Conservation (phyloP, 2,888 invertebrate species). For the Willowsia nigromaculata region DNA sequence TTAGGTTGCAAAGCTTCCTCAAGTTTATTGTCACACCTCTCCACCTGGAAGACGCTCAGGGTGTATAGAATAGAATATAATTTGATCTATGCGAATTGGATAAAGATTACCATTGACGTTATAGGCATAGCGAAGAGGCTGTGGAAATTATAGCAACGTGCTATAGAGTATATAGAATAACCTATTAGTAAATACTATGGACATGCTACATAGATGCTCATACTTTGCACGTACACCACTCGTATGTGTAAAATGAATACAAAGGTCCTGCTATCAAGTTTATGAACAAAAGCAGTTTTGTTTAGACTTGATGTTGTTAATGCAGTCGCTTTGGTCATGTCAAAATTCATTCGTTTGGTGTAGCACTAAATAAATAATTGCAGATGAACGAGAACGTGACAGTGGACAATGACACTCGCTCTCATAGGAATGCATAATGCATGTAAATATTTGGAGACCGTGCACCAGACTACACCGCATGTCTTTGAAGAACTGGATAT, state of each 20-base stretch:
- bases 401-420: constrained; percentile 4
- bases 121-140: neutral
- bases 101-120: too few species aligned
- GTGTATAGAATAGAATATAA: neutral
- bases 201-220: neutral
- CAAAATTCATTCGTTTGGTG: neutral
- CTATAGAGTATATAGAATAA: neutral
- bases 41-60: constrained; percentile 16
- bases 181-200: neutral
- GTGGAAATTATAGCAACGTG: neutral
- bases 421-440: neutral
- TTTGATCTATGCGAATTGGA: neutral
- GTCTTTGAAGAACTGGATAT: neutral
- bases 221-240: neutral
- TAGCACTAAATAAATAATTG: constrained; percentile 5
- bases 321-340: neutral
- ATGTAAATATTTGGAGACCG: neutral
- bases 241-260: neutral
- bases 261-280: neutral
- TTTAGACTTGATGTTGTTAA: neutral
- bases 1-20: constrained; percentile 30
- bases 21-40: constrained; percentile 43
- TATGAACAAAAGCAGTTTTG: neutral
- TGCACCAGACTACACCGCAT: neutral
- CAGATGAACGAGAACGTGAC: neutral